A percentile compares a stretch with the other conserved stretches of the same genome.
These are phyloP conservation scores for Dicrostonyx torquatus DNA, from an alignment of 2,797 vertebrate genomes.

Conservation along the genomic window DNA sequence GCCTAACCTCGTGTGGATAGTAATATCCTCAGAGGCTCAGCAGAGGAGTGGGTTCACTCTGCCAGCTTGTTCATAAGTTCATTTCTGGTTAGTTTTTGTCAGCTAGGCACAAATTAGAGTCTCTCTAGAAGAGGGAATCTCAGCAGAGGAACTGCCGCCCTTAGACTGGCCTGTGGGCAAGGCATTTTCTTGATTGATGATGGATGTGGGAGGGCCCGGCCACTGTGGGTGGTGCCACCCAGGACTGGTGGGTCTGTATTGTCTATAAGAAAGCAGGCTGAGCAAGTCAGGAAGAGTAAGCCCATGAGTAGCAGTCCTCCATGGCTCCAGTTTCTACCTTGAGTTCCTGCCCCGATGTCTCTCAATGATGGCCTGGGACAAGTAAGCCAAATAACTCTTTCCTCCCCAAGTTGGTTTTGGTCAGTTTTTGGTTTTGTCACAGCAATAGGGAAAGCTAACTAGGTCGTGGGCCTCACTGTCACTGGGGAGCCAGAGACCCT, in stretches of 20 bases:
- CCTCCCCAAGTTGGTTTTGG: neutral
- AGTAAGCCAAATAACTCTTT: neutral
- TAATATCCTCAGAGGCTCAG: neutral
- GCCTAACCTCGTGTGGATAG: neutral
- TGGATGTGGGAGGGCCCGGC: neutral
- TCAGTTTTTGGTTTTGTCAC: neutral
- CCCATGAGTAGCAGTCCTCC: neutral
- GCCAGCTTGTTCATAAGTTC: neutral
- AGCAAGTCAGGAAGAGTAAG: neutral
- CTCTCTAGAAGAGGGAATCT: neutral
- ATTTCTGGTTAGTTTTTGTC: neutral
- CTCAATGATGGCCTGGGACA: neutral
- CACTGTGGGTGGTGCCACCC: neutral
- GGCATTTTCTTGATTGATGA: neutral
- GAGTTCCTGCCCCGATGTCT: neutral
- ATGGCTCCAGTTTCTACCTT: neutral
- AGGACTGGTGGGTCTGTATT: neutral
- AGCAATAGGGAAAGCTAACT: neutral
- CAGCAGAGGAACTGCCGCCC: neutral
- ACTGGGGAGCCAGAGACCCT: neutral
- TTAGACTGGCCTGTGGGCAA: too few relatives aligned
- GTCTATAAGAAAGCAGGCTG: neutral
- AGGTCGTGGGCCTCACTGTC: neutral
- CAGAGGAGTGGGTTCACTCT: constrained; percentile 12
- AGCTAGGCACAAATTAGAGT: neutral